Evolutionary conservation across 2,113 vertebrate genomes (phyloP).

Genomic region (Nerophis ophidion): DNA sequence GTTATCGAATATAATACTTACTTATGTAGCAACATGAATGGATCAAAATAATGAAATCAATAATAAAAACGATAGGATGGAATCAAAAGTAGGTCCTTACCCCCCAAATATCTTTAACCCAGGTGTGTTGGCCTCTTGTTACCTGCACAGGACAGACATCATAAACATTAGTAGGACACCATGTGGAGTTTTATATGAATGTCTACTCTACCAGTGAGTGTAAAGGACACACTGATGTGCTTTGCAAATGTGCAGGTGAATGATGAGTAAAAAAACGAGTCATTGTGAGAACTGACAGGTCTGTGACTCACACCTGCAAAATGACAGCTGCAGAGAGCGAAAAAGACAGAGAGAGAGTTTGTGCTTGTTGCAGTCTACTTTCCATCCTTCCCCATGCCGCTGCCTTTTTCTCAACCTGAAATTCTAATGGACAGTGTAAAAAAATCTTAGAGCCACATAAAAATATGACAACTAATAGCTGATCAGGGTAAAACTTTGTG

Average conservation of each 20-base stretch:
- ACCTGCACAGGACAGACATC: slow-evolving; percentile 71
- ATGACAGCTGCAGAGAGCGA: slow-evolving; percentile 53
- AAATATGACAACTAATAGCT: background rate
- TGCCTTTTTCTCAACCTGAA: slow-evolving; percentile 18
- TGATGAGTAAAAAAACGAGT: background rate
- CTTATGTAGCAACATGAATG: background rate
- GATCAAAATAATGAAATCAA: no score
- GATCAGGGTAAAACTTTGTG: no score
- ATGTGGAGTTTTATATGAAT: background rate
- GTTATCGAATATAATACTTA: background rate
- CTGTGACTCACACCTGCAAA: slow-evolving; percentile 57
- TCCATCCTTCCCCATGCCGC: slow-evolving; percentile 6
- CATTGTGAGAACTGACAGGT: slow-evolving; percentile 28
- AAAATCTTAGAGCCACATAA: background rate
- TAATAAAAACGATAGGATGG: no score
- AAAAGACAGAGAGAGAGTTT: slow-evolving; percentile 19
- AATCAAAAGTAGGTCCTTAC: slow-evolving; percentile 63
- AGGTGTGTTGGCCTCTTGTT: slow-evolving; percentile 73
- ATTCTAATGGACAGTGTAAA: slow-evolving; percentile 17
- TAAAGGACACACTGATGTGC: background rate
- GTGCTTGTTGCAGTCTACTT: slow-evolving; percentile 30
- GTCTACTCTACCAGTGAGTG: background rate
- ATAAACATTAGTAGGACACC: background rate
- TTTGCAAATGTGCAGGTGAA: background rate
- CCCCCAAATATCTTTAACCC: slow-evolving; percentile 81